Evolutionary conservation across 2,888 invertebrate species (phyloP).

Genomic region (Tiliacea citrago): DNA sequence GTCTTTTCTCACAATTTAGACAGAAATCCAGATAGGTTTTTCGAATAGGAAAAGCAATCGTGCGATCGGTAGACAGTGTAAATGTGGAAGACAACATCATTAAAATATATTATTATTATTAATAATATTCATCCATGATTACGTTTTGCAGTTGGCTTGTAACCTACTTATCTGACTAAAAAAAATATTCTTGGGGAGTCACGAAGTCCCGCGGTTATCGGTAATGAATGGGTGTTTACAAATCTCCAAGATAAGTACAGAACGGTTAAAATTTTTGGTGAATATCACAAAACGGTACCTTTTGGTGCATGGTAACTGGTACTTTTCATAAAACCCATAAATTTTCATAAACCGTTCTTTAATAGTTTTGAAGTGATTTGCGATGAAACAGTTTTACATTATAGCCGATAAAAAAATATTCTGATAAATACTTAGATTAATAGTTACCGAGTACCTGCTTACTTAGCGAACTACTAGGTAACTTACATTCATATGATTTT

Average conservation of each 20-base stretch:
- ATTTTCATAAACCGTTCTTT: no score
- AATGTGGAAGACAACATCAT: neutral
- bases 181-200: conserved; percentile 1
- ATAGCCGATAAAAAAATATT: neutral
- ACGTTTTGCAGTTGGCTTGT: neutral
- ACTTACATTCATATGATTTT: neutral
- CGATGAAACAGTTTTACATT: neutral
- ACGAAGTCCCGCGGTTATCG: neutral
- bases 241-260: neutral
- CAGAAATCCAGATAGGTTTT: neutral
- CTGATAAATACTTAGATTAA: no score
- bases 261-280: neutral
- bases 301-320: neutral
- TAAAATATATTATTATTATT: neutral
- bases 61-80: neutral
- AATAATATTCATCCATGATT: neutral
- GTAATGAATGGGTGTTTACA: neutral
- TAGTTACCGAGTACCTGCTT: no score
- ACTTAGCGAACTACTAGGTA: no score
- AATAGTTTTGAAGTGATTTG: neutral
- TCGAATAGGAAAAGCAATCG: no score
- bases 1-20: no score
- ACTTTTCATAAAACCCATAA: neutral
- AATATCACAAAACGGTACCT: neutral
- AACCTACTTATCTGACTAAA: neutral